A percentile compares a stretch with the other conserved stretches of the same genome.
These are phyloP conservation scores for Meloidogyne chitwoodi DNA, from an alignment of 1,140 invertebrate genomes.

Conservation along the genomic window DNA sequence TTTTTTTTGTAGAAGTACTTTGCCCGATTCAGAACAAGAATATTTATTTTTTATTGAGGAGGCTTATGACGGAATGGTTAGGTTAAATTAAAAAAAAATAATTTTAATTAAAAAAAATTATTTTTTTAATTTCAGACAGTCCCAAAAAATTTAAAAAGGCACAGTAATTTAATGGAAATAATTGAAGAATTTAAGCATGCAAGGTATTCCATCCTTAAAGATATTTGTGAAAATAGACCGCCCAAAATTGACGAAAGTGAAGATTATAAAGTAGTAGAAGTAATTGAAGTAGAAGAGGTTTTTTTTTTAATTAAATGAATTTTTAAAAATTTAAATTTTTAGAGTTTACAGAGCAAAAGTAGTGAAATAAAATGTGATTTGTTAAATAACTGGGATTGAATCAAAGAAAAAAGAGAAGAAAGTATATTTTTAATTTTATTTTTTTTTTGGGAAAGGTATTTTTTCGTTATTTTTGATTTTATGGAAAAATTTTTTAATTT, in stretches of 20 bases:
- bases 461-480: too few relatives aligned
- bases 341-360: background rate
- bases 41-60: slow-evolving; percentile 67
- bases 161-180: slow-evolving; percentile 20
- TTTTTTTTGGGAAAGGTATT: too few relatives aligned
- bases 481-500: too few relatives aligned
- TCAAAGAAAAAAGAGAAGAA: background rate
- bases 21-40: slow-evolving; percentile 12
- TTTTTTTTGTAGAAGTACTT: background rate
- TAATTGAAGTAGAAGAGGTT: background rate
- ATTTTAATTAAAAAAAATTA: background rate
- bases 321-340: background rate
- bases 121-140: slow-evolving; percentile 29
- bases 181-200: slow-evolving; percentile 18
- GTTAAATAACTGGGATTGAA: background rate
- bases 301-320: background rate
- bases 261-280: background rate
- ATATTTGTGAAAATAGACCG: slow-evolving; percentile 7
- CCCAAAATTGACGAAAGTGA: background rate
- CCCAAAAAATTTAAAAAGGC: slow-evolving; percentile 35
- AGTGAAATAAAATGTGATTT: background rate
- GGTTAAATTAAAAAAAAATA: background rate
- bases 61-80: slow-evolving; percentile 74
- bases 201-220: slow-evolving; percentile 13
- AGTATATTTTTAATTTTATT: background rate